Conservation (phyloP, 2,113 vertebrate species). For the Cricetomys ansorgei region DNA sequence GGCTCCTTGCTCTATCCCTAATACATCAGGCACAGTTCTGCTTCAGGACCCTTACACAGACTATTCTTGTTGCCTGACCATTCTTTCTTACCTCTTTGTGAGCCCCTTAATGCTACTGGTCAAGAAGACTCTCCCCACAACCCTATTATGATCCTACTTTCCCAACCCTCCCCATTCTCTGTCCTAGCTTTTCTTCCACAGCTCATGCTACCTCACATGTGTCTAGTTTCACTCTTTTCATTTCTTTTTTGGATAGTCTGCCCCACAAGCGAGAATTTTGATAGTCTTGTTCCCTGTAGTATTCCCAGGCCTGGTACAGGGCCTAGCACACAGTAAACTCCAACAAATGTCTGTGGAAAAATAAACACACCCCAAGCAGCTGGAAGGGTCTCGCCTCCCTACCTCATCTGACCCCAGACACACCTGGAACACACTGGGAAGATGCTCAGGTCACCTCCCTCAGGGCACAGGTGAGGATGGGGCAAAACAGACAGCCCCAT, state of each 20-base stretch:
- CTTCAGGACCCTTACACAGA: neutral
- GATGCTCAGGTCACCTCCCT: neutral
- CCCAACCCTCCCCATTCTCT: neutral
- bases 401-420: neutral
- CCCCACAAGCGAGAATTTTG: neutral
- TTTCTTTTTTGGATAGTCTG: neutral
- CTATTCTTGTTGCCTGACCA: neutral
- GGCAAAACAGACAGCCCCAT: neutral
- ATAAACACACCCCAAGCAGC: neutral
- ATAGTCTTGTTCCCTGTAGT: neutral
- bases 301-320: neutral
- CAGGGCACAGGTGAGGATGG: neutral
- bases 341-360: neutral
- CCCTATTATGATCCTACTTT: neutral
- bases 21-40: neutral
- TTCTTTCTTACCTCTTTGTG: neutral
- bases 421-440: neutral
- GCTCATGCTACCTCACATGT: too few species aligned
- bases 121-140: neutral
- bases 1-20: neutral
- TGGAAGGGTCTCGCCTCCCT: neutral
- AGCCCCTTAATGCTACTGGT: neutral
- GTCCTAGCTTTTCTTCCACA: neutral
- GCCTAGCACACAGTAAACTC: neutral
- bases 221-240: neutral